Base-by-base conservation (phyloP, 64 coral and sea anemone genomes). In the Dendrophyllia cribrosa region DNA sequence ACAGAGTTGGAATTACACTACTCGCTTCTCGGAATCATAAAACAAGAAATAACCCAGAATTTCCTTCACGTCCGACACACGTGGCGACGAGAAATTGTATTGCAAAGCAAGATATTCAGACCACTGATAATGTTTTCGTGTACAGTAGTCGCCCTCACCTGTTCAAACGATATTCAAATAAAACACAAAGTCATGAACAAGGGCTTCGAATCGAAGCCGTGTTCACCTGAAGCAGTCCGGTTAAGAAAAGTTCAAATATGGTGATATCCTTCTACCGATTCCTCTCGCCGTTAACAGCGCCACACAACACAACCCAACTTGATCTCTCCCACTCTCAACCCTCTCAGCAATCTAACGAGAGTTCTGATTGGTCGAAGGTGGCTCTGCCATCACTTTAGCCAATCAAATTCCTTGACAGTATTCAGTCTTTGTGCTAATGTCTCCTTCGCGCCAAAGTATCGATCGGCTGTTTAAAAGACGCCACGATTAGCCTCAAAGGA, bases 41-140 rank as follows among this genome's bases (percentile, higher is more conserved):
- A 61, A 2, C 56, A 61, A 63, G 77, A 80, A 80, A 80, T 80
- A 80, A 80, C 61, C 24, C 56, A 80, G 55, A 80, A 80, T 80
- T 80, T 80, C 77, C 77, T 80, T 63, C 34, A 63, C 77, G 25
- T 24, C 77, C 77, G 11, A 80, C 77, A 80, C 77, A 80, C 77
- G 77, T 80, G 77, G 77, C 77, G 77, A 80, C 77, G 24, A 80
- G 52, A 80, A 80, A 80, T 75, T 48, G 24, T 19, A 43, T 80
- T 61, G 77, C 52, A 62, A 62, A 61, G 53, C 53, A 56, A 56
- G 55, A 80, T 60, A 24, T 62, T 80, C 55, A 56, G 55, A 43
- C 58, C 77, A 61, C 55, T 61, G 22, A 58, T 12, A 26, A 80
- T 60, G 11, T 80, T 75, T 75, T 43, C 13, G 26, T 16, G 55